phyloP scores from a whole-genome alignment of 1,140 invertebrate species.

The Pentalonia nigronervosa region DNA sequence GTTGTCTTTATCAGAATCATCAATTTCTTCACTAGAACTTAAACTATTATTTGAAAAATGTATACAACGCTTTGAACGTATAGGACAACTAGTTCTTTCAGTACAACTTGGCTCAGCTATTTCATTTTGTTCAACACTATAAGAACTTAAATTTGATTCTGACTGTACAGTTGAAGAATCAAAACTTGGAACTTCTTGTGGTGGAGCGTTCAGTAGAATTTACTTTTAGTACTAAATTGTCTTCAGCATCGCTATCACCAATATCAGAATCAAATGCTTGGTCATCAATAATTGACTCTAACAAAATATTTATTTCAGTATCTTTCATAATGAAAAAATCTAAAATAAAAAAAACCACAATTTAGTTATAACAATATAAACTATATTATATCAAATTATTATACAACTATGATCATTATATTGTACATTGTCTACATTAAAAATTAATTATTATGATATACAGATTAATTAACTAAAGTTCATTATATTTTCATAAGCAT shows the following conservation, averaged over 20 bases:
- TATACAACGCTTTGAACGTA: neutral
- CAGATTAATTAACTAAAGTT: no score
- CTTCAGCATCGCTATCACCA: slow-evolving; percentile 14
- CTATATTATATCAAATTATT: no score
- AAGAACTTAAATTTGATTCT: neutral
- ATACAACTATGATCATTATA: no score
- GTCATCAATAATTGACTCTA: slow-evolving; percentile 22
- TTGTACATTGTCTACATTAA: no score
- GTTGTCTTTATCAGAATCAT: neutral
- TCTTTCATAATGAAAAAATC: neutral
- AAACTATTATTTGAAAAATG: neutral
- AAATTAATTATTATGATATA: no score
- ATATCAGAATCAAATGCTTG: neutral
- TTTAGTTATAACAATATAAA: no score
- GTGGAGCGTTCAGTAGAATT: neutral
- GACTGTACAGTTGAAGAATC: neutral
- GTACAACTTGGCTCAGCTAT: neutral
- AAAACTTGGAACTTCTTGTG: slow-evolving; percentile 18
- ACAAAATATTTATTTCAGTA: neutral
- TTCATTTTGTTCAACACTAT: neutral
- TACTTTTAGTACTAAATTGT: neutral
- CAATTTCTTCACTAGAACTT: slow-evolving; percentile 17
- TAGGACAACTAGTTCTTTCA: neutral
- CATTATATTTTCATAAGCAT: no score
- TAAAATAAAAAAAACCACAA: neutral